Evolutionary conservation across 2,888 invertebrate species (phyloP).

Genomic region (Philhelius pedissequus): DNA sequence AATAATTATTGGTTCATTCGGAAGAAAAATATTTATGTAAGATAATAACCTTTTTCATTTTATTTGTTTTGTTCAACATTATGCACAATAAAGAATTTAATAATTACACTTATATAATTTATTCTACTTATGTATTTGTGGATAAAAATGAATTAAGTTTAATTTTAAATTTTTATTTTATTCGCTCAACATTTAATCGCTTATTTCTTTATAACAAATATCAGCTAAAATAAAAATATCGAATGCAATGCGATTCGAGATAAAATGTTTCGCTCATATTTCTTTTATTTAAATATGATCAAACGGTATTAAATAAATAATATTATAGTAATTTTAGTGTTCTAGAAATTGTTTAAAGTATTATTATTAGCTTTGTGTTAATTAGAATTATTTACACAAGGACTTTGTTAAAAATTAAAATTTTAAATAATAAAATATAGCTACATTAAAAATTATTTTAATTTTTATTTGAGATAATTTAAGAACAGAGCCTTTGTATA

Average conservation of each 20-base stretch:
- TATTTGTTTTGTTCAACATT: conserved; percentile 65
- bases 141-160: conserved; percentile 19
- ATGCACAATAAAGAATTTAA: conserved; percentile 61
- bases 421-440: conserved; percentile 37
- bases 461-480: conserved; percentile 37
- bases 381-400: conserved; percentile 46
- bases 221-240: conserved; percentile 35
- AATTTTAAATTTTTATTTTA: conserved; percentile 8
- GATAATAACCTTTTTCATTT: conserved; percentile 62
- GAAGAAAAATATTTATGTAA: conserved; percentile 12
- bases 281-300: conserved; percentile 44
- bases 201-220: conserved; percentile 25
- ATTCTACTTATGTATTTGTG: conserved; percentile 56
- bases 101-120: conserved; percentile 64
- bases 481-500: conserved; percentile 35
- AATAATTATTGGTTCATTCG: neutral
- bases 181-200: conserved; percentile 27
- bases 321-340: conserved; percentile 38
- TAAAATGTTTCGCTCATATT: conserved; percentile 6
- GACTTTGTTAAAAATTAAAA: conserved; percentile 16
- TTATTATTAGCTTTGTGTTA: conserved; percentile 33
- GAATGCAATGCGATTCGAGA: conserved; percentile 9
- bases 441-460: conserved; percentile 30
- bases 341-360: conserved; percentile 15
- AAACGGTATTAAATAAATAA: conserved; percentile 56